These are phyloP conservation scores for Bursaphelenchus okinawaensis DNA, from an alignment of 2,888 invertebrate genomes.

Conservation along the genomic window DNA sequence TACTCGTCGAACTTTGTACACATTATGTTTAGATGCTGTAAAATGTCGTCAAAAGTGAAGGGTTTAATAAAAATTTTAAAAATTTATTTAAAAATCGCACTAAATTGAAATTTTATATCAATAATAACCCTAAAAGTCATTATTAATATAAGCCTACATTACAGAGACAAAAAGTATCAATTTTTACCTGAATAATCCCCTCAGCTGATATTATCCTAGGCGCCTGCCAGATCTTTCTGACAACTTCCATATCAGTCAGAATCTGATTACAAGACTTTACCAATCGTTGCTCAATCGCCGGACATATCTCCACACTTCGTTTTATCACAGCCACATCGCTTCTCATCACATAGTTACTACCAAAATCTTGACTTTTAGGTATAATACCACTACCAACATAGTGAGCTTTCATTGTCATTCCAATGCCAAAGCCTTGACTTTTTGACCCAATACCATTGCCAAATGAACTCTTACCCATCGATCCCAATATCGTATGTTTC, in stretches of 20 bases:
- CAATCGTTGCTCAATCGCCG: slow-evolving; percentile 4
- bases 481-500: slow-evolving; percentile 6
- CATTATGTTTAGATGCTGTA: slow-evolving; percentile 21
- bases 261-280: not conserved
- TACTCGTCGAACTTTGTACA: slow-evolving; percentile 22
- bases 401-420: not conserved
- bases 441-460: too few relatives aligned
- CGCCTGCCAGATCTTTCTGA: slow-evolving; percentile 7
- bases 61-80: not conserved
- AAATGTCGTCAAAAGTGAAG: not conserved
- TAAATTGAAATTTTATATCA: too few relatives aligned
- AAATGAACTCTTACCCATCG: not conserved
- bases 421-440: too few relatives aligned
- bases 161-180: not conserved
- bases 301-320: not conserved
- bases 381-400: too few relatives aligned
- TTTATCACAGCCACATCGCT: too few relatives aligned
- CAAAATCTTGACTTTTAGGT: too few relatives aligned
- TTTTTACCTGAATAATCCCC: slow-evolving; percentile 8
- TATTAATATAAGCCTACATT: too few relatives aligned
- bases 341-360: too few relatives aligned
- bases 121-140: too few relatives aligned
- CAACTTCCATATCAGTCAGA: slow-evolving; percentile 10
- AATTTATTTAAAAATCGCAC: too few relatives aligned
- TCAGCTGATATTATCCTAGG: slow-evolving; percentile 13